Percentiles rank a stretch among this genome's conserved stretches.
Evolutionary conservation across 1,140 invertebrate species (phyloP).

Genomic region (Glomeris maerens): DNA sequence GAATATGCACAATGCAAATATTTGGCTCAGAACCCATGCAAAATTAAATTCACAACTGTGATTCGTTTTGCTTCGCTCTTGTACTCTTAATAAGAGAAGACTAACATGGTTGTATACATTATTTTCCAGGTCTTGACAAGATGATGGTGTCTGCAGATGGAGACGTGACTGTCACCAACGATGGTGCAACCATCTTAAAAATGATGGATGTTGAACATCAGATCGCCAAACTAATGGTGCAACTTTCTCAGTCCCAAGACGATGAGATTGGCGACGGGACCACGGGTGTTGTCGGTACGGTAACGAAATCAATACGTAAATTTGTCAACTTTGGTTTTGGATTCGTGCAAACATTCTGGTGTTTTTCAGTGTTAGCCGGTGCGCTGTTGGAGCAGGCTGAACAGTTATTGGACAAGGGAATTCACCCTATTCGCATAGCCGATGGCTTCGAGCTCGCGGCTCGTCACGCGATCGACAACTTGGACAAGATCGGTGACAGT

Average conservation of each 20-base stretch:
- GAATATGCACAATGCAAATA: neutral
- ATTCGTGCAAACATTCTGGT: conserved; percentile 9
- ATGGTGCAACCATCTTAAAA: conserved; percentile 98
- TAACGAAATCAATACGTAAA: conserved; percentile 3
- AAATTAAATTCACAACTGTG: neutral
- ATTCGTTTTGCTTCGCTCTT: neutral
- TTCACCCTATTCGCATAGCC: conserved; percentile 96
- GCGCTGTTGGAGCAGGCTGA: conserved; percentile 93
- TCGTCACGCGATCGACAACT: conserved; percentile 66
- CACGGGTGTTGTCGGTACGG: conserved; percentile 84
- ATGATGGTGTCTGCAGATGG: conserved; percentile 95
- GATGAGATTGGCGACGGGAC: conserved; percentile 99
- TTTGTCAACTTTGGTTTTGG: conserved; percentile 1
- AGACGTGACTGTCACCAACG: conserved; percentile 96
- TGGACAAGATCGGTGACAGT: conserved; percentile 75
- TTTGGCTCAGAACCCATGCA: neutral
- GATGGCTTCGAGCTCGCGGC: conserved; percentile 98
- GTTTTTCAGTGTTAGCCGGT: conserved; percentile 54
- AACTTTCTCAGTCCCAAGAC: conserved; percentile 96
- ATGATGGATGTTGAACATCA: conserved; percentile 99
- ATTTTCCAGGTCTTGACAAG: conserved; percentile 64
- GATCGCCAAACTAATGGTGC: conserved; percentile 95
- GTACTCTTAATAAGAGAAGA: too few species aligned
- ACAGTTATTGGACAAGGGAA: conserved; percentile 80
- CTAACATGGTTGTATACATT: neutral